Base-by-base conservation (phyloP, 1,140 invertebrate genomes). In the Maniola jurtina region DNA sequence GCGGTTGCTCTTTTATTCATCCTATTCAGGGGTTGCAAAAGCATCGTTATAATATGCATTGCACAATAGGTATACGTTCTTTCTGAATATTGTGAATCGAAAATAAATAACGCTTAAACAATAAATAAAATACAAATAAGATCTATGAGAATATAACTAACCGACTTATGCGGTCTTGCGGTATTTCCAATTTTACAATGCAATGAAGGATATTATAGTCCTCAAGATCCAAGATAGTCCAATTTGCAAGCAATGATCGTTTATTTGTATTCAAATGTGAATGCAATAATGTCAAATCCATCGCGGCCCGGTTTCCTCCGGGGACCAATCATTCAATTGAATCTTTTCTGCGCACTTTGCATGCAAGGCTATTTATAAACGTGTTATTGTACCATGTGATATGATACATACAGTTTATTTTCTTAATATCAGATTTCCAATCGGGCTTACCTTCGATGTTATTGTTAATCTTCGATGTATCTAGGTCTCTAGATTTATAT, bases 271-370 rank as follows among this genome's bases (percentile, higher is more conserved):
- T 36, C 34, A 55, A 40, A 56, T 36, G 35, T 57, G 67, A 36
- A 58, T 64, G 52, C 52, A 59, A 61, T 71, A 52, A 61, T 38
- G 35, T 35, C 64, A 55, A 71, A 73, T 75, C 67, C 56, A 61
- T 66, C 54, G 63, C 62, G 47, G 55, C 61, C 36, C 52, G 50
- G 57, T 48, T 68, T 56, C 55, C 72, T 68, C 60, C 42, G 38
- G 67, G 55, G 69, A 60, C 38, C 76, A 78, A 82, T 84, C 81
- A 81, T 81, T 72, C 81, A 81, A 80, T 84, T 80, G 72, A 73
- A 57, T 54, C 61, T 36, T 8, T 52, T 66, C 64, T 57, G 60
- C 61, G 50, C 64, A 68, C 66, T 68, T 63, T 59, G 64, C 42
- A 36, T 38, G 34, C 40, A 55, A 48, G 14, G 48, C 54, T 68